Conservation (phyloP, 2,113 vertebrate species). For the Sitta europaea region DNA sequence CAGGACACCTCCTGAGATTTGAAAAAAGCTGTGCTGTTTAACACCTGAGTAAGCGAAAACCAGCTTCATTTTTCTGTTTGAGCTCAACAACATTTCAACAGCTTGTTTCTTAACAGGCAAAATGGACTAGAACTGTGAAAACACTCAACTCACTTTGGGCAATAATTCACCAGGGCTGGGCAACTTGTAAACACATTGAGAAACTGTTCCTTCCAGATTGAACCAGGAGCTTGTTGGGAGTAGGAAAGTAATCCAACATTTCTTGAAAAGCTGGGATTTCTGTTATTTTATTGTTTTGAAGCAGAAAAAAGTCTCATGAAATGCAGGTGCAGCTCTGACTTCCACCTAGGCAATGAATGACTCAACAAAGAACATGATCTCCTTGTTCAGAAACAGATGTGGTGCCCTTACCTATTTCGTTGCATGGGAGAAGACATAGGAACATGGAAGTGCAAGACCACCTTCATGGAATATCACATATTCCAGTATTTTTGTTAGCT, state of each 20-base stretch:
- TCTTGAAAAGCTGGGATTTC: background rate
- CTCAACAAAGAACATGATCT: background rate
- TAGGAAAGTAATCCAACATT: background rate
- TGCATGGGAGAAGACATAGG: background rate
- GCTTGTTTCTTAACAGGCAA: conserved; percentile 12
- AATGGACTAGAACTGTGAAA: background rate
- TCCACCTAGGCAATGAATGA: background rate
- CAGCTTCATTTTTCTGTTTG: conserved; percentile 44
- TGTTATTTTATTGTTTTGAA: background rate
- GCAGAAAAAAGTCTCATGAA: background rate
- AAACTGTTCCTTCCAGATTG: background rate
- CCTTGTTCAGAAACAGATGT: background rate
- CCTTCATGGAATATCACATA: background rate
- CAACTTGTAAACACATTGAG: background rate
- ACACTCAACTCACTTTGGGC: background rate
- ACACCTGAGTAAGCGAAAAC: conserved; percentile 60
- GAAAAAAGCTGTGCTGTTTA: conserved; percentile 59
- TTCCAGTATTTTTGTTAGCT: background rate
- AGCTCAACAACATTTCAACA: conserved; percentile 28
- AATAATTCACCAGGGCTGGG: conserved; percentile 2
- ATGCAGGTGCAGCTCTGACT: background rate
- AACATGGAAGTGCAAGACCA: background rate
- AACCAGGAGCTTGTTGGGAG: background rate
- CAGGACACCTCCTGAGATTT: conserved; percentile 15
- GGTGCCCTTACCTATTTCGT: background rate